Percentiles rank a stretch among this genome's conserved stretches.
Evolutionary conservation across 2,888 invertebrate species (phyloP).

Genomic region (Rugalucina vietnamica): DNA sequence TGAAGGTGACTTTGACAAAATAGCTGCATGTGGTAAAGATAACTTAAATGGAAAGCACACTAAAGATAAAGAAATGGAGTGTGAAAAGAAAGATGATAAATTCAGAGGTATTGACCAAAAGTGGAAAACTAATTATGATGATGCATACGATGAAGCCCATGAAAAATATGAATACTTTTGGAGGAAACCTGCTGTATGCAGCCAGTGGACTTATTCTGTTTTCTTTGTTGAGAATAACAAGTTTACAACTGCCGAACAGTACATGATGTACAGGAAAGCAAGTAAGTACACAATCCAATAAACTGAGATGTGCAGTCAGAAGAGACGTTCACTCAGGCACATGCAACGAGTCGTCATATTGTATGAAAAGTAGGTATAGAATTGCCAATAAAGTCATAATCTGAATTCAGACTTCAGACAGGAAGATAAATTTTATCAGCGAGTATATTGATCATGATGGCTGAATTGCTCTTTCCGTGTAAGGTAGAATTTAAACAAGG

Average conservation of each 20-base stretch:
- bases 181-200: neutral
- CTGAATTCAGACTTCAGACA: too few species aligned
- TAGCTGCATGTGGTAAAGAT: neutral
- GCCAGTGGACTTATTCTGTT: conserved; percentile 15
- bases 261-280: conserved; percentile 39
- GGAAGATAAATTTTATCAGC: too few species aligned
- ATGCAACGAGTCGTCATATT: too few species aligned
- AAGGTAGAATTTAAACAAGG: too few species aligned
- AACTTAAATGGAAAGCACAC: neutral
- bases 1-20: neutral
- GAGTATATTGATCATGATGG: too few species aligned
- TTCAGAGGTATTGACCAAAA: neutral
- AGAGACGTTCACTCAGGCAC: too few species aligned
- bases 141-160: neutral
- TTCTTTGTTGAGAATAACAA: neutral
- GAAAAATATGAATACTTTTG: conserved; percentile 34
- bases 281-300: too few species aligned
- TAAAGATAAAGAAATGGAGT: neutral
- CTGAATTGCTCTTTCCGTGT: too few species aligned
- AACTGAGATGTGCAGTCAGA: too few species aligned
- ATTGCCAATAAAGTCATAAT: too few species aligned
- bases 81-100: neutral
- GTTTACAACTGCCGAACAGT: conserved; percentile 27
- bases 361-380: too few species aligned
- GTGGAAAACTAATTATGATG: neutral